These are phyloP conservation scores for Sinotaia quadrata DNA, from an alignment of 2,888 invertebrate species.

Conservation along the genomic window DNA sequence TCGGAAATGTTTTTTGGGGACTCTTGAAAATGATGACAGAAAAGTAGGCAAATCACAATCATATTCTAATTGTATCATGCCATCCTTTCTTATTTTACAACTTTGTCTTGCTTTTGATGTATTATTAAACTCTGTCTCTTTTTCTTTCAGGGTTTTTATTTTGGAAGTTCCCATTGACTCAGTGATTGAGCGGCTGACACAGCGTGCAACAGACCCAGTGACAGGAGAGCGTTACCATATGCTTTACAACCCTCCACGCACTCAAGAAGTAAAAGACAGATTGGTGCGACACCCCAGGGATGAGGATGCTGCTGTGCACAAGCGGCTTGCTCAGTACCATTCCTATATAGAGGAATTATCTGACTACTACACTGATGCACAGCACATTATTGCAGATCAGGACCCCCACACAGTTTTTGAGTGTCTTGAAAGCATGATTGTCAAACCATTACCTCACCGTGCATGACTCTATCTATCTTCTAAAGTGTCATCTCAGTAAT, in stretches of 20 bases:
- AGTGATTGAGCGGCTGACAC: slow-evolving; percentile 69
- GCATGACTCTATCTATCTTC: slow-evolving; percentile 8
- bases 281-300: slow-evolving; percentile 56
- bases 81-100: no score
- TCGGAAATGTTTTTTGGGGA: no score
- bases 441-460: slow-evolving; percentile 68
- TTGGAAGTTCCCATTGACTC: slow-evolving; percentile 71
- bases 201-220: slow-evolving; percentile 68
- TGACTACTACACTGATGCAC: slow-evolving; percentile 66
- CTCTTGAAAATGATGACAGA: no score
- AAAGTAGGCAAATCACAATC: no score
- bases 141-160: slow-evolving; percentile 68
- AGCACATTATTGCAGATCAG: slow-evolving; percentile 71
- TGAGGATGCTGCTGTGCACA: slow-evolving; percentile 58
- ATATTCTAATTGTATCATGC: no score
- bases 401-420: slow-evolving; percentile 73
- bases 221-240: slow-evolving; percentile 72
- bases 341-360: slow-evolving; percentile 67
- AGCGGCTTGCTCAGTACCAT: slow-evolving; percentile 61
- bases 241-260: slow-evolving; percentile 71
- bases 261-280: slow-evolving; percentile 66
- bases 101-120: no score
- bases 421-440: slow-evolving; percentile 70
- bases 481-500: neutral
- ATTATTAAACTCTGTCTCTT: neutral